A percentile compares a stretch with the other conserved stretches of the same genome.
phyloP scores from a whole-genome alignment of 2,113 vertebrate species.

The Leptobrachium leishanense region DNA sequence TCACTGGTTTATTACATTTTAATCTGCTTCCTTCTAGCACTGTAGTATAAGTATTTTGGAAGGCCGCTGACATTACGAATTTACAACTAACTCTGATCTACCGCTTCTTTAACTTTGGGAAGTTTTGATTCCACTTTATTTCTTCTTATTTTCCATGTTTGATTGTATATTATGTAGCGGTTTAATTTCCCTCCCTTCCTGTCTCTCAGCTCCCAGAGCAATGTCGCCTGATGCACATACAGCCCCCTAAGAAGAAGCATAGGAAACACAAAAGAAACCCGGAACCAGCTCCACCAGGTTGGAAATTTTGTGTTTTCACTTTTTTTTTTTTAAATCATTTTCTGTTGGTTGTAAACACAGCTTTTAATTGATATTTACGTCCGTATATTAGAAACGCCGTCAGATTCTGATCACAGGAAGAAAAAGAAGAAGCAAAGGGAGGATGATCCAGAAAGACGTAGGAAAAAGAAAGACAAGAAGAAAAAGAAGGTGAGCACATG shows the following conservation, averaged over 20 bases:
- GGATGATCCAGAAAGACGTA: slow-evolving; percentile 92
- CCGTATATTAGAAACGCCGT: slow-evolving; percentile 81
- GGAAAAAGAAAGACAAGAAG: slow-evolving; percentile 96
- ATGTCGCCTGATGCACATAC: slow-evolving; percentile 95
- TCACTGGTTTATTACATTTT: too few species aligned
- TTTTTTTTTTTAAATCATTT: too few species aligned
- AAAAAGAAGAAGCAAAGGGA: slow-evolving; percentile 98
- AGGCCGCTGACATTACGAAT: too few species aligned
- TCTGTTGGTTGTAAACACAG: too few species aligned
- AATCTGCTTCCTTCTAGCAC: too few species aligned
- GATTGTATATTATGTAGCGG: background rate
- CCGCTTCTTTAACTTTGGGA: too few species aligned
- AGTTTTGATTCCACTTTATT: too few species aligned
- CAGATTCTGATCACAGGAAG: slow-evolving; percentile 96
- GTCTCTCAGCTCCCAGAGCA: slow-evolving; percentile 85
- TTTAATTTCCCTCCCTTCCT: background rate
- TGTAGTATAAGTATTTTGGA: too few species aligned
- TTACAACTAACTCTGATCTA: too few species aligned
- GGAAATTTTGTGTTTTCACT: background rate
- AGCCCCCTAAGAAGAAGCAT: slow-evolving; percentile 96
- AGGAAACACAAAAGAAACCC: slow-evolving; percentile 93
- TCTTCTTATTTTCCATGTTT: too few species aligned
- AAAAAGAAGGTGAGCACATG: slow-evolving; percentile 86
- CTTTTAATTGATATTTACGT: background rate
- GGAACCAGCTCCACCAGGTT: slow-evolving; percentile 92